Evolutionary conservation across 2,797 vertebrate species (phyloP).

Genomic region (Serranus cabrilla): DNA sequence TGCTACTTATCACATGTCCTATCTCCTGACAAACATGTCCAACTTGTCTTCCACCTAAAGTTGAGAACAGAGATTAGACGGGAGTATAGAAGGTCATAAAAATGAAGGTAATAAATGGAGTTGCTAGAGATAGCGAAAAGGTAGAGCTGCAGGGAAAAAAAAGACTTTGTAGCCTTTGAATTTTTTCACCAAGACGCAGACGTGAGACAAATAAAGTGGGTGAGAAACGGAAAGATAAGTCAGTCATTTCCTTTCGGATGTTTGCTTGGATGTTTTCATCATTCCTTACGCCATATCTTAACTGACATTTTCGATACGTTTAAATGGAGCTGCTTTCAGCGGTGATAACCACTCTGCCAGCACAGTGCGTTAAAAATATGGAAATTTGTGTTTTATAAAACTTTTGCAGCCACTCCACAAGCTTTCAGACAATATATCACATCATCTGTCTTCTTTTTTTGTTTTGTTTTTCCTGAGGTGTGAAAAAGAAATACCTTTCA

Average conservation of each 20-base stretch:
- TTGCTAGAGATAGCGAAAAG: conserved; percentile 20
- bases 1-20: conserved; percentile 15
- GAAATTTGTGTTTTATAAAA: conserved; percentile 41
- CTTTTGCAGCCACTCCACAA: neutral
- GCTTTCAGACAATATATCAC: conserved; percentile 11
- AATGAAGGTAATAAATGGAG: conserved; percentile 8
- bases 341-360: conserved; percentile 45
- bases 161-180: neutral
- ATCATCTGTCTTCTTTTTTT: conserved; percentile 5
- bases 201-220: conserved; percentile 40
- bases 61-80: conserved; percentile 9
- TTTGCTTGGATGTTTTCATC: conserved; percentile 38
- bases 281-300: conserved; percentile 41
- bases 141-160: neutral
- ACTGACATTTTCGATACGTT: conserved; percentile 48
- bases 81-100: neutral
- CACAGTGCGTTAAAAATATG: conserved; percentile 7
- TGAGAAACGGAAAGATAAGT: conserved; percentile 46
- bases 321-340: conserved; percentile 18
- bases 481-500: conserved; percentile 34
- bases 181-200: neutral
- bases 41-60: conserved; percentile 3
- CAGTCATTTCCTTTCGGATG: conserved; percentile 36
- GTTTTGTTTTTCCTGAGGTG: conserved; percentile 5
- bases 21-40: conserved; percentile 18